A percentile compares a stretch with the other conserved stretches of the same genome.
These are phyloP conservation scores for Coregonus sp. DNA, from an alignment of 2,797 vertebrate species.

Conservation along the genomic window DNA sequence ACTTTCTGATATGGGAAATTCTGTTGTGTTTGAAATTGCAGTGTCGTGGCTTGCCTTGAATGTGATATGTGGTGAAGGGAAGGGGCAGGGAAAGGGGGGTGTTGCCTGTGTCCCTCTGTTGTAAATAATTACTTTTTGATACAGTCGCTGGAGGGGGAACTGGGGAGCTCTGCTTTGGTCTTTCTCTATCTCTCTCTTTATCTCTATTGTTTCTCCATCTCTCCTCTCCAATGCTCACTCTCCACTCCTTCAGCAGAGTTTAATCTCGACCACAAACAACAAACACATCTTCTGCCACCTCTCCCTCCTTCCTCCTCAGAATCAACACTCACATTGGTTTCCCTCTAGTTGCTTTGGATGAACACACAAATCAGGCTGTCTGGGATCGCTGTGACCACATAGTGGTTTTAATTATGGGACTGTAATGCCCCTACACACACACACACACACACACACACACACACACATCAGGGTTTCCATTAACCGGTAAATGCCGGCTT, in stretches of 20 bases:
- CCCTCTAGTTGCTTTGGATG: neutral
- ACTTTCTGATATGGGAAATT: conserved; percentile 4
- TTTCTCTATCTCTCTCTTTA: neutral
- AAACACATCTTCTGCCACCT: neutral
- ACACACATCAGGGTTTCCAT: neutral
- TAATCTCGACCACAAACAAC: neutral
- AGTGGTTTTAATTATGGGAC: conserved; percentile 47
- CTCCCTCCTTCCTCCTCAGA: neutral
- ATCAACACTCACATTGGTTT: conserved; percentile 34
- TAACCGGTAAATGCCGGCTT: too few species aligned
- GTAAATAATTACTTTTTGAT: conserved; percentile 7
- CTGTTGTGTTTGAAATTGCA: neutral
- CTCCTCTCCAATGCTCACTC: neutral
- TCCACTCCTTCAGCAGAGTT: neutral
- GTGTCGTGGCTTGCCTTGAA: neutral
- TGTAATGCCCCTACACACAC: neutral
- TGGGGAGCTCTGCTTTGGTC: neutral
- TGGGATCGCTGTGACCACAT: conserved; percentile 29
- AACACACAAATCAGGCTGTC: conserved; percentile 23
- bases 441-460: neutral
- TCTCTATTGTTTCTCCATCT: neutral
- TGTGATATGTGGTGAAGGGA: conserved; percentile 7
- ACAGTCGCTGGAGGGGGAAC: neutral
- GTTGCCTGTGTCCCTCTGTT: neutral
- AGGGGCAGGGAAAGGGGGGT: neutral